Base-by-base conservation (phyloP, 92 coral and sea anemone genomes). In the Bergia puertoricense region DNA sequence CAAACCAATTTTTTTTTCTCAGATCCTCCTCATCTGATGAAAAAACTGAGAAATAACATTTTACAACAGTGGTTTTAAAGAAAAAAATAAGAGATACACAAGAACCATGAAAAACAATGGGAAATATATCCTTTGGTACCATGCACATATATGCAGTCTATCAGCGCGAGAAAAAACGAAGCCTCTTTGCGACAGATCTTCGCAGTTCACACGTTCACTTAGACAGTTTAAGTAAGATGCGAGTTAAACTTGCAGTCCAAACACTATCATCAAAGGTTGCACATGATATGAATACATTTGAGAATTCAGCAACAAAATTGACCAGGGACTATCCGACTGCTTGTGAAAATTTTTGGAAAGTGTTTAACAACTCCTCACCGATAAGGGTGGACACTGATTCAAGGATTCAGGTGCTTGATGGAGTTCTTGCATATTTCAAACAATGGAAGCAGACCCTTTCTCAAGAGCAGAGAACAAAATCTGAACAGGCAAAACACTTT, bases 11-110 rank as follows among this genome's bases (percentile, higher is more conserved):
- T 89, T 82, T 83, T 74, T 57, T 85, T 89, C 41, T 89, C 88
- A 51, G 91, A 89, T n/a, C 91, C 91, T 38, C 88, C 88, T 65
- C 91, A 89, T 82, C 45, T 89, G 59, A 89, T 88, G 66, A 88
- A 88, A 77, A 88, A 81, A 81, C 71, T 88, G 39, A 81, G 91
- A 59, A 88, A 88, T 84, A 88, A 81, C 45, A 39, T 88, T n/a
- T n/a, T 65, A 88, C 62, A 69, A 50, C 42, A 88, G 91, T 40
- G 88, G 88, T 30, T 82, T 41, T 42, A 73, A 82, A 81, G 91
- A 89, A 82, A 81, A 69, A 44, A 81, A 89, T 51, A 62, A 62
- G 40, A 77, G 91, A 6, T 89, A 89, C 56, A 81, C 91, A 22
- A 85, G 85, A 54, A 88, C 51, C 11, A 88, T 88, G 90, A 88